These are phyloP conservation scores for Epizoanthus rinbou DNA, from an alignment of 92 coral and sea anemone species.

Conservation along the genomic window DNA sequence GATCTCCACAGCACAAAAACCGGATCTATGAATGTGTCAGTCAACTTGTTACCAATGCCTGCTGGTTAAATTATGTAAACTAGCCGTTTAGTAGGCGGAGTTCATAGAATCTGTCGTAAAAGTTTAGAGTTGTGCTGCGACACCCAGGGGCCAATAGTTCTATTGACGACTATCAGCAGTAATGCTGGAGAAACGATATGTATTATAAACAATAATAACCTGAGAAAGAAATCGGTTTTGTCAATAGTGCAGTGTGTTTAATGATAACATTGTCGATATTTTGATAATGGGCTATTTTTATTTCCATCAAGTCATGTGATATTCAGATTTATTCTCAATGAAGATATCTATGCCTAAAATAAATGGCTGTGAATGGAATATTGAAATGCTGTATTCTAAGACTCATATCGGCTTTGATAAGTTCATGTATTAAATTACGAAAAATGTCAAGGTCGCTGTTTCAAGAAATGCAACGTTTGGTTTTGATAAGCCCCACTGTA, in stretches of 20 bases:
- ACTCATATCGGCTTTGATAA: neutral
- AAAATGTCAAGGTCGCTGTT: neutral
- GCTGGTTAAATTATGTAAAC: constrained; percentile 9
- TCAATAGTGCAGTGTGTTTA: neutral
- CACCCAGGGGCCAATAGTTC: neutral
- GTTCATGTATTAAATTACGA: neutral
- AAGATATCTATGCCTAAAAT: neutral
- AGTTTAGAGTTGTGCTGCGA: neutral
- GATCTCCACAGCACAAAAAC: no score
- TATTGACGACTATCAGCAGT: neutral
- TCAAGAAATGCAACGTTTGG: neutral
- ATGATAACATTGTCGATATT: constrained; percentile 1
- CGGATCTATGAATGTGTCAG: neutral
- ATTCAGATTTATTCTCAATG: neutral
- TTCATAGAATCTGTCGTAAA: neutral
- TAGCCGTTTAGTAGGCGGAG: neutral
- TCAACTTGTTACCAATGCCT: neutral
- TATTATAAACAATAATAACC: no score
- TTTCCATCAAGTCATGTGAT: constrained; percentile 32
- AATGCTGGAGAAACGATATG: neutral
- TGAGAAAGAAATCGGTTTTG: no score
- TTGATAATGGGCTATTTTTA: constrained; percentile 5
- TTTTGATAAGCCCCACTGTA: neutral
- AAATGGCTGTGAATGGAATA: constrained; percentile 15
- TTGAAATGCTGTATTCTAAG: constrained; percentile 2